phyloP scores from a whole-genome alignment of 1,140 invertebrate genomes.

The Heliothis subflexa region DNA sequence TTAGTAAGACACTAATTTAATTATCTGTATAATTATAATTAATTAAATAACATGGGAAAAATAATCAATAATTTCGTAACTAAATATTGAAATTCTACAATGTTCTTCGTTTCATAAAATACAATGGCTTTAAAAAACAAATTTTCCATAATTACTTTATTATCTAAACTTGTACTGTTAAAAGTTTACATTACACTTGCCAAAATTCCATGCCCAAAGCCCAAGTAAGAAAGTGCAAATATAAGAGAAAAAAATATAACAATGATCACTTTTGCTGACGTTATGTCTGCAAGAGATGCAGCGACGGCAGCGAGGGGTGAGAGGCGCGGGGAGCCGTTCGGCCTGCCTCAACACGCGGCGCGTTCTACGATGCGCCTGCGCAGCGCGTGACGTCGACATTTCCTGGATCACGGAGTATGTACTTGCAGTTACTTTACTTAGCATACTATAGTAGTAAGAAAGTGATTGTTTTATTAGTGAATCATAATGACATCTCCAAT shows the following conservation, averaged over 20 bases:
- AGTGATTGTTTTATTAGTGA: too few relatives aligned
- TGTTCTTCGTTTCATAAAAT: too few relatives aligned
- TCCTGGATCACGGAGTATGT: constrained; percentile 57
- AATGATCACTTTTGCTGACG: constrained; percentile 54
- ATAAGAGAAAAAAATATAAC: background rate
- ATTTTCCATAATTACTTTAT: too few relatives aligned
- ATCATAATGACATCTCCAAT: background rate
- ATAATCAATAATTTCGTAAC: too few relatives aligned
- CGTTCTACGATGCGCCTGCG: constrained; percentile 63
- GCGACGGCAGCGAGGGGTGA: constrained; percentile 31
- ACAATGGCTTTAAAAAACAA: too few relatives aligned
- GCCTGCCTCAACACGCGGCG: constrained; percentile 81
- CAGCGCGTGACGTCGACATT: constrained; percentile 63
- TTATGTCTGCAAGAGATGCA: constrained; percentile 52
- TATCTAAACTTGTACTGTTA: too few relatives aligned
- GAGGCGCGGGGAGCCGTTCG: constrained; percentile 55
- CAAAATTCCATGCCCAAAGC: too few relatives aligned
- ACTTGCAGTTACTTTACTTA: constrained; percentile 7
- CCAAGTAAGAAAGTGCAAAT: background rate
- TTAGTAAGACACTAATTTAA: too few relatives aligned
- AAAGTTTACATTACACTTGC: too few relatives aligned
- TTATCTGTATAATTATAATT: too few relatives aligned
- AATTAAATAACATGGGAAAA: too few relatives aligned
- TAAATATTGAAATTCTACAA: too few relatives aligned
- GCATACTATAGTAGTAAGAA: background rate